Evolutionary conservation across 2,888 invertebrate genomes (phyloP).

Genomic region (Diaphora mendica): DNA sequence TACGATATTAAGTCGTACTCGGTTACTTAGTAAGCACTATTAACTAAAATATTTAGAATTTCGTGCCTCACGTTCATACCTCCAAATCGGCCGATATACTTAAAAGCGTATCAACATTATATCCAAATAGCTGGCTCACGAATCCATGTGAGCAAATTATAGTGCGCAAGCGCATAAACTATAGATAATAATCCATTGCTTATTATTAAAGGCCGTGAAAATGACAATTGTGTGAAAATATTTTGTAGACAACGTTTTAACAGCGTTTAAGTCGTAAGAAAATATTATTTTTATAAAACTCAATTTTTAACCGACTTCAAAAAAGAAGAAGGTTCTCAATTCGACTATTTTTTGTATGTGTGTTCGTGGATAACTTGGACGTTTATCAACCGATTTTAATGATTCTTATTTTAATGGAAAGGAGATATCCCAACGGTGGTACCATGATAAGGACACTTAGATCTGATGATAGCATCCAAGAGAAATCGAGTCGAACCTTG

Average conservation of each 20-base stretch:
- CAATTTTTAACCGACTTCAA: too few species aligned
- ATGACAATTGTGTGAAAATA: slow-evolving; percentile 35
- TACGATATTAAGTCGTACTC: not conserved
- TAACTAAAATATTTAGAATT: slow-evolving; percentile 45
- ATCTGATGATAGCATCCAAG: too few species aligned
- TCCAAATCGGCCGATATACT: slow-evolving; percentile 50
- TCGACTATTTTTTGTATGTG: too few species aligned
- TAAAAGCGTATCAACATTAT: slow-evolving; percentile 53
- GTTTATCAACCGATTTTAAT: too few species aligned
- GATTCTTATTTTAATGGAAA: too few species aligned
- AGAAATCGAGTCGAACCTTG: too few species aligned
- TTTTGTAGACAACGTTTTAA: slow-evolving; percentile 17
- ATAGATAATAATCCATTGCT: slow-evolving; percentile 57
- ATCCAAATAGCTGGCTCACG: slow-evolving; percentile 67
- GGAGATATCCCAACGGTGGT: too few species aligned
- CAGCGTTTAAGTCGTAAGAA: not conserved
- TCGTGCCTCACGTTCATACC: slow-evolving; percentile 35
- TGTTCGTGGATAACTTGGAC: too few species aligned
- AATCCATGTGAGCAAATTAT: slow-evolving; percentile 52
- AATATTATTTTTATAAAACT: not conserved
- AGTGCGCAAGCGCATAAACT: slow-evolving; percentile 47
- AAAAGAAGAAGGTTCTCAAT: too few species aligned
- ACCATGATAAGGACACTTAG: too few species aligned
- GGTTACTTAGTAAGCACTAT: not conserved
- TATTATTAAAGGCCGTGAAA: slow-evolving; percentile 38